phyloP scores from a whole-genome alignment of 2,888 invertebrate species.

The Tyria jacobaeae region DNA sequence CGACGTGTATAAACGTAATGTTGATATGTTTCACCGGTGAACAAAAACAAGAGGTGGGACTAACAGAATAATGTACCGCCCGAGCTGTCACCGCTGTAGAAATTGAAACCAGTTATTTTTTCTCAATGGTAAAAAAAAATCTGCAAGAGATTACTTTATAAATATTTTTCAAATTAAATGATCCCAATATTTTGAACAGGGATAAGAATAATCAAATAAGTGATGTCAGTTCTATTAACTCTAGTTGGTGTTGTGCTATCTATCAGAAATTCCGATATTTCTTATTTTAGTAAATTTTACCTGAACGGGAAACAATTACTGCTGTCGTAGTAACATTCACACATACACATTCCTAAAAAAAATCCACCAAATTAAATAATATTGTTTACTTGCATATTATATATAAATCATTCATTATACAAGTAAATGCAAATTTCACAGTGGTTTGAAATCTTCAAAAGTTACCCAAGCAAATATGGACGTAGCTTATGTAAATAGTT shows the following conservation, averaged over 20 bases:
- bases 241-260: too few species aligned
- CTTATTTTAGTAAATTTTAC: too few species aligned
- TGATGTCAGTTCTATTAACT: not conserved
- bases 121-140: too few species aligned
- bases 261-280: too few species aligned
- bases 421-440: not conserved
- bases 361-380: too few species aligned
- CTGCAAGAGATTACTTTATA: too few species aligned
- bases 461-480: not conserved
- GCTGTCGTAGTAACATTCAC: too few species aligned
- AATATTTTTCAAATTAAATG: conserved; percentile 20
- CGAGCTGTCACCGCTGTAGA: conserved; percentile 26
- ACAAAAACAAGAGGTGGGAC: conserved; percentile 33
- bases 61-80: conserved; percentile 24
- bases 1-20: too few species aligned
- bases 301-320: not conserved
- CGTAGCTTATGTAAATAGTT: not conserved
- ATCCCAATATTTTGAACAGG: conserved; percentile 4
- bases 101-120: conserved; percentile 26
- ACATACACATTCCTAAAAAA: too few species aligned
- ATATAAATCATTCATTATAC: too few species aligned
- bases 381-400: too few species aligned
- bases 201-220: conserved; percentile 25
- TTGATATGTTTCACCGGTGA: conserved; percentile 46
- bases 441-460: not conserved